These are phyloP conservation scores for Drosophila pseudoobscura DNA, from an alignment of 1,140 invertebrate species.

Conservation along the genomic window DNA sequence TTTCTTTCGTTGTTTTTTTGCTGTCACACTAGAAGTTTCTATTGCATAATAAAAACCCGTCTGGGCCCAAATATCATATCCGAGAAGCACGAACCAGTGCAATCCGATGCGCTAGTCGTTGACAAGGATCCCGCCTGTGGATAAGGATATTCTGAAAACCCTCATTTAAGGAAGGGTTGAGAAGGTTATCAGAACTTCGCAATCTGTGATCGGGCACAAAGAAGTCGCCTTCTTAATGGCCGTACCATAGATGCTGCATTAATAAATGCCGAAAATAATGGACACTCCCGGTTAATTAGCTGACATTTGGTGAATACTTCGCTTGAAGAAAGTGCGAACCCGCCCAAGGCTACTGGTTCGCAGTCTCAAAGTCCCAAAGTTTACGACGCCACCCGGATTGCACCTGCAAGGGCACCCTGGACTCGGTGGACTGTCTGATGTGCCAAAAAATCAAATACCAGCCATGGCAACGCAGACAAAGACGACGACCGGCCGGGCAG, in stretches of 20 bases:
- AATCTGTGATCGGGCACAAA: too few species aligned
- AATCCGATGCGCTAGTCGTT: too few species aligned
- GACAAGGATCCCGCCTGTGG: too few species aligned
- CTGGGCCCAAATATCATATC: too few species aligned
- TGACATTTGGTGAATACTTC: constrained; percentile 23
- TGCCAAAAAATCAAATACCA: constrained; percentile 49
- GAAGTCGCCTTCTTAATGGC: too few species aligned
- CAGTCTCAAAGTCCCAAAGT: constrained; percentile 21
- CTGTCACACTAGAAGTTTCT: not conserved
- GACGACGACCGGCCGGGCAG: not conserved
- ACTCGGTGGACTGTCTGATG: not conserved
- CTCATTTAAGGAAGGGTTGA: too few species aligned
- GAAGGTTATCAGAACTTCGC: too few species aligned
- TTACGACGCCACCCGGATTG: constrained; percentile 13
- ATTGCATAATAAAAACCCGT: too few species aligned
- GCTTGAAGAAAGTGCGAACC: too few species aligned
- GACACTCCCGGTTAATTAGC: constrained; percentile 32
- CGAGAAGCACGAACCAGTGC: too few species aligned
- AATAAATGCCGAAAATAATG: constrained; percentile 36
- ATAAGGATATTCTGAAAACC: too few species aligned
- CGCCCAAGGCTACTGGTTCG: too few species aligned
- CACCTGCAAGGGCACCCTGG: not conserved
- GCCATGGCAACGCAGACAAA: not conserved
- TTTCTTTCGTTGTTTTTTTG: not conserved
- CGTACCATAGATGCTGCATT: constrained; percentile 2